Conservation (phyloP, 1,140 invertebrate species). For the Octopus sinensis region DNA sequence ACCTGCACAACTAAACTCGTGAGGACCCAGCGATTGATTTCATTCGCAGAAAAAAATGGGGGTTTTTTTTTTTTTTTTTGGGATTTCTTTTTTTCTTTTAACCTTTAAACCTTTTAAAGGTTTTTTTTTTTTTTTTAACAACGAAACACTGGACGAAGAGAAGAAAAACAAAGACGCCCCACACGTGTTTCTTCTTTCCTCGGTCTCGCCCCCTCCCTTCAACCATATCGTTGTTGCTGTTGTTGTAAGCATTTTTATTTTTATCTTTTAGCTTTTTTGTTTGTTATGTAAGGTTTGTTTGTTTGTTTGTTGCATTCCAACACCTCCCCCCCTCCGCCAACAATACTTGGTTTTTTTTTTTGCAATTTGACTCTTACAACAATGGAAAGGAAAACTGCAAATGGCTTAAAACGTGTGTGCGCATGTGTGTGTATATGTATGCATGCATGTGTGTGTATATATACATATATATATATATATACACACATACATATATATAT, state of each 20-base stretch:
- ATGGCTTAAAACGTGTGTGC: neutral
- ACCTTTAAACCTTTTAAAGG: neutral
- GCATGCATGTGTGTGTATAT: neutral
- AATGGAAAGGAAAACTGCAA: neutral
- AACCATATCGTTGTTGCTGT: too few species aligned
- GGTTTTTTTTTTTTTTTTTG: neutral
- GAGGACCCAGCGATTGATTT: neutral
- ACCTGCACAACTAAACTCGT: neutral
- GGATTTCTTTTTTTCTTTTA: neutral
- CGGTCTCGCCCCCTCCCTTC: too few species aligned
- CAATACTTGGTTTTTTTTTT: neutral
- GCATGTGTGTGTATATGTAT: neutral
- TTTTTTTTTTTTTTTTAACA: neutral
- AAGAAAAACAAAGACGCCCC: too few species aligned
- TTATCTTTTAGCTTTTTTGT: neutral
- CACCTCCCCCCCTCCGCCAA: neutral
- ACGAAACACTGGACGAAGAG: neutral
- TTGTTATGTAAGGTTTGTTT: neutral
- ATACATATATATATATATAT: neutral
- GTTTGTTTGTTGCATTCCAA: neutral
- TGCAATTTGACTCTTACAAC: neutral
- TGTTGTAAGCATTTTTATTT: neutral
- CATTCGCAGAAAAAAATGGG: neutral
- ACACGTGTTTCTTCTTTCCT: too few species aligned
- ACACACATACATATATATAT: too few species aligned